Evolutionary conservation across 2,797 vertebrate genomes (phyloP), one percentile per base, ranked within the genome.

Genomic region (Epinephelus malabaricus): DNA sequence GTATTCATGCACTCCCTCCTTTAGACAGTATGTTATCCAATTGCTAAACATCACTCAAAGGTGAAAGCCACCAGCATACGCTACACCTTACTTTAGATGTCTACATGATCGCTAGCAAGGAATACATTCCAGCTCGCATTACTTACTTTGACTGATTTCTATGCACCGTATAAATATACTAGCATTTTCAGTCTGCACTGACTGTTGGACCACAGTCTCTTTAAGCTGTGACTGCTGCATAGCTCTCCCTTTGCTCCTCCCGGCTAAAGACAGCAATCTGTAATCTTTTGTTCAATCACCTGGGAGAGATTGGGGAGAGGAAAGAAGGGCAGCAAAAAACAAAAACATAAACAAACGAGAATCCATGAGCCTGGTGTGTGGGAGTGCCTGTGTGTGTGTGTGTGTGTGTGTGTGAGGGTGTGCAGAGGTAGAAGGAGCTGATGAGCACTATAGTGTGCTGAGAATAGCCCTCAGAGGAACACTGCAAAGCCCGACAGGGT

Each of bases 241-340:
- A 59, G 53, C 47, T 73, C 83, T 85, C 86, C 85, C 75, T 50
- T 46, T 7, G 75, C 80, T 81, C 63, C 79, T 82, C 53, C 40
- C 8, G 43, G 58, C 82, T 84, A 87, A 92, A 91, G 75, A 87
- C 79, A 73, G 83, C 73, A 83, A 86, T 93, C 86, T 91, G 88
- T 89, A 87, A 86, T 89, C 78, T 84, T 86, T 89, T 85, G 81
- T 92, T 88, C 85, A 89, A 89, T 93, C 88, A 89, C 81, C 67
- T 67, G 69, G 82, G 82, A 92, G 79, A 81, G 73, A 86, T 70
- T 60, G 75, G 54, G 38, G 25, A 30, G 79, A 56, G 38, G 11
- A 77, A 74, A 78, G 71, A 62, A 21, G 25, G 68, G 69, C 62
- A 76, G 60, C 50, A 68, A 19, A 76, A 69, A 62, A 38, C 45